Evolutionary conservation across 1,140 invertebrate genomes (phyloP), one percentile per base, ranked within the genome.

Genomic region (Cataglyphis hispanica): DNA sequence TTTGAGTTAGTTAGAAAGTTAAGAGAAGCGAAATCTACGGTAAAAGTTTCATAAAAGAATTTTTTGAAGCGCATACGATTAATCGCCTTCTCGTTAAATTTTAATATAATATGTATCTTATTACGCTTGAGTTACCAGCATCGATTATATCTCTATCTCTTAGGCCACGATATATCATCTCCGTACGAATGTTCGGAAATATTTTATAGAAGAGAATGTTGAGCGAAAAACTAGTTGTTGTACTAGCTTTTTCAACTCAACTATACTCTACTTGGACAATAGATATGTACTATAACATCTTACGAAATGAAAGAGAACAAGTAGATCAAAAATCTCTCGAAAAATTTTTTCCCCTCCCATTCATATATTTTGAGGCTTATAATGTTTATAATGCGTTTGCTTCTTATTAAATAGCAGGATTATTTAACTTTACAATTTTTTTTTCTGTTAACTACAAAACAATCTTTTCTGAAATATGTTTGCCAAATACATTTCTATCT

Each of bases 31-130:
- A 81, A 27, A 4, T 72, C 37, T 56, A 80, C 13, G 13, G 10
- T 81, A 72, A 72, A 81, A 72, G 56, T 81, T 58, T 10, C 37
- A 37, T 81, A 72, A 72, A 81, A 72, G 70, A 81, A 10, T 31
- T 72, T 72, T 58, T 61, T 19, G 31, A 81, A 81, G 56, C 27
- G n/a, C 7, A 58, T 72, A 72, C 60, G 27, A 72, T 70, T 70
- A 81, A 19, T 58, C 50, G 53, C 16, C 25, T 70, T 67, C 16
- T 81, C 46, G 16, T 81, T 43, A 16, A 43, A 60, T 72, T 81
- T 81, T 72, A 72, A 72, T 81, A 72, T 19, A 34, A 72, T 19
- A 34, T 72, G 40, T 70, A 81, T 70, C 53, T 19, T 81, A 81
- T 60, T 81, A 81, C 27, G 22, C 34, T 56, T 70, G 43, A 40